These are phyloP conservation scores for Donacobius atricapilla DNA, from an alignment of 2,113 vertebrate genomes.

Conservation along the genomic window DNA sequence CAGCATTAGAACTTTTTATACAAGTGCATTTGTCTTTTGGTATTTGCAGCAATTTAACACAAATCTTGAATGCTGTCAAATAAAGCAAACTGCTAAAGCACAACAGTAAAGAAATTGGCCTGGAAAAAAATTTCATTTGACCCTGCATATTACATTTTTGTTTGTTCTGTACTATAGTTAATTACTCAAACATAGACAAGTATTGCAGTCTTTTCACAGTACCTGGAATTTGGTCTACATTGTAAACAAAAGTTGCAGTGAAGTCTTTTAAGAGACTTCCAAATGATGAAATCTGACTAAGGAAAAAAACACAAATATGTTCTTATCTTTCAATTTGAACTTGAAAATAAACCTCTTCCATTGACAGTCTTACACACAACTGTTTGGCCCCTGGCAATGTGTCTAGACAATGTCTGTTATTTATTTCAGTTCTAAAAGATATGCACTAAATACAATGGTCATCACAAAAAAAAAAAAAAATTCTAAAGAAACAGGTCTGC, in stretches of 20 bases:
- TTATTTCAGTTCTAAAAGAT: constrained; percentile 16
- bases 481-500: neutral
- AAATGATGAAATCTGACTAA: constrained; percentile 44
- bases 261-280: constrained; percentile 17
- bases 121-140: neutral
- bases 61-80: neutral
- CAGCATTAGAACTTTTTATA: neutral
- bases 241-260: neutral
- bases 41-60: neutral
- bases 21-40: neutral
- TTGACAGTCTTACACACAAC: constrained; percentile 19
- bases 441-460: neutral
- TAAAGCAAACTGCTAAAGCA: neutral
- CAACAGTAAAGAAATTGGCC: neutral
- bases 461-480: neutral
- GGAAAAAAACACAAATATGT: constrained; percentile 15
- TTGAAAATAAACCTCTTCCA: constrained; percentile 29
- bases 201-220: neutral
- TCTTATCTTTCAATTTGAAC: constrained; percentile 52
- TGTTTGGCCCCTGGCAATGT: constrained; percentile 51
- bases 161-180: neutral
- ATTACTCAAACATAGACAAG: neutral
- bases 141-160: neutral
- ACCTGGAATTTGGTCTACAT: neutral
- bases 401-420: constrained; percentile 58